Conservation (phyloP, 2,113 vertebrate species). For the Heliornis fulica region DNA sequence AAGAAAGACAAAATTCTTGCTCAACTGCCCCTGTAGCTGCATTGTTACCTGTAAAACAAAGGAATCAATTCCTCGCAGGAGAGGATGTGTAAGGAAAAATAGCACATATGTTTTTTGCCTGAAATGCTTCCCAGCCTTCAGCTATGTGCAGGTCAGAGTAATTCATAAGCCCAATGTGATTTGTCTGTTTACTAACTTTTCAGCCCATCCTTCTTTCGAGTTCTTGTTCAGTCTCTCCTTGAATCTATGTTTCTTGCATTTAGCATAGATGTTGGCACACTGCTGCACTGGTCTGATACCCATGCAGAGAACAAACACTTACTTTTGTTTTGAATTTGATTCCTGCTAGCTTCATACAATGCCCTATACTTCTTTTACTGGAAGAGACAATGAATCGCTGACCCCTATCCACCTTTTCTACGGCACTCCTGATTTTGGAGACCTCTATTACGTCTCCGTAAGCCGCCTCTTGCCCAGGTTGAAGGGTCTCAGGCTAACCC, state of each 20-base stretch:
- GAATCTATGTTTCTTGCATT: not conserved
- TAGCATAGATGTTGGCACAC: not conserved
- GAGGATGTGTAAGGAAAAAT: not conserved
- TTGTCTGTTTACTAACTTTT: not conserved
- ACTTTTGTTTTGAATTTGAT: not conserved
- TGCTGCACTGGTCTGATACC: not conserved
- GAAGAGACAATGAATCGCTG: not conserved
- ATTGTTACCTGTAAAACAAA: not conserved
- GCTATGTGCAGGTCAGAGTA: not conserved
- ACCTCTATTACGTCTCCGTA: not conserved
- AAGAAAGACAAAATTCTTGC: not conserved
- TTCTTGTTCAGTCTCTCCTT: not conserved
- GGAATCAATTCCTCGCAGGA: not conserved
- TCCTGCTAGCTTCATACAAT: not conserved
- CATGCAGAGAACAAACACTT: not conserved
- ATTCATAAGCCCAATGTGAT: not conserved
- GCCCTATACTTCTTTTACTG: not conserved
- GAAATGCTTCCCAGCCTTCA: not conserved
- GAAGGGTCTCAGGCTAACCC: not conserved
- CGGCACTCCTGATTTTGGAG: not conserved
- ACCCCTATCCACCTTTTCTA: not conserved
- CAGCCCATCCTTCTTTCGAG: not conserved
- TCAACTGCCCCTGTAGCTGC: not conserved
- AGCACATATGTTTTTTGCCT: not conserved
- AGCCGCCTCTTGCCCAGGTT: not conserved